Base-by-base conservation (phyloP, 2,113 vertebrate genomes). In the Sylvietta virens region DNA sequence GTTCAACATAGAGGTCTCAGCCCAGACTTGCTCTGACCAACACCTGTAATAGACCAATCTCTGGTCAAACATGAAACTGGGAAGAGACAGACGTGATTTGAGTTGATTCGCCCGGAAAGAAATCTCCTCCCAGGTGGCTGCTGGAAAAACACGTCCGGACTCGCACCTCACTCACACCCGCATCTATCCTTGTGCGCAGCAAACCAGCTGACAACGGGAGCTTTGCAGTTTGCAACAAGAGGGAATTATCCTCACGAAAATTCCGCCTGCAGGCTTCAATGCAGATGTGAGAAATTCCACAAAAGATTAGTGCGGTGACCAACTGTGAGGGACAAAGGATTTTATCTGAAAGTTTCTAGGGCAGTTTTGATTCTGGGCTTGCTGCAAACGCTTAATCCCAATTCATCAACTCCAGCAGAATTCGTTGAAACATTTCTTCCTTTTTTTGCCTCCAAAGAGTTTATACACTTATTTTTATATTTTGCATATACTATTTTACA, bases 211-310 rank as follows among this genome's bases (percentile, higher is more conserved):
- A 60, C 28, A 28, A 8, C 0, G 1, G 7, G 33, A 80, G 79
- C 88, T 61, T 19, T 61, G 62, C 79, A 37, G n/a, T n/a, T 33
- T 15, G 30, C 15, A 58, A 67, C 72, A 40, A 12, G 71, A 66
- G 26, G 80, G 86, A 96, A 86, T 92, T 86, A 83, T 56, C 58
- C 88, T 81, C 51, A 57, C n/a, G 67, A 60, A 66, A 92, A 90
- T 96, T 48, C 51, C 31, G 69, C 94, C 93, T 27, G 26, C 65
- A 30, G 86, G 88, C 86, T 92, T 71, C 76, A 47, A 14, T 61
- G 65, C 85, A 95, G 92, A 88, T 86, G 77, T 79, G 80, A 95
- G 82, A 78, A 93, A 96, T 94, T 96, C 95, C 92, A 84, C 69
- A 53, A 11, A 78, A 80, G 88, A 94, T 95, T 96, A 94, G 81